Base-by-base conservation (phyloP, 2,888 invertebrate species). In the Allolobophora icterica region DNA sequence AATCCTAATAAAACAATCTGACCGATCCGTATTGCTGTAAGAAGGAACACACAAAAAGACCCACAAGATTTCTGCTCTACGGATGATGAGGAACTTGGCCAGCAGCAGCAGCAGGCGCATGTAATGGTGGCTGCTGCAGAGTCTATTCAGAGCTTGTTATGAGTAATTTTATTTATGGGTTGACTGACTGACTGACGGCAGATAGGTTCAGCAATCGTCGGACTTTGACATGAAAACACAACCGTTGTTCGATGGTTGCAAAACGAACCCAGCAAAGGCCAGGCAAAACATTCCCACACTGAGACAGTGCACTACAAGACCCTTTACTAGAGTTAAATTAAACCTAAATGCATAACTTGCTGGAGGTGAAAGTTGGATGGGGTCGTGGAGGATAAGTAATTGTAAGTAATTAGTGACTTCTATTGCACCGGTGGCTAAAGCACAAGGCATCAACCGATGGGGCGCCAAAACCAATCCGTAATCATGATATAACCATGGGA, bases 191-290 rank as follows among this genome's bases (percentile, higher is more conserved):
- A 24, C 71, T 71, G n/a, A 71, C 71, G 30, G 71, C 0, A 71
- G 71, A 30, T 4, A n/a, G n/a, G n/a, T 71, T 17, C 30, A 71
- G n/a, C n/a, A 0, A n/a, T 71, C 11, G n/a, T 30, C n/a, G n/a
- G 71, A 71, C 71, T 71, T 71, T 71, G 71, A 71, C n/a, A 71
- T 71, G 71, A 71, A 71, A 71, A 71, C 71, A 71, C 30, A 71
- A 11, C 52, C 2, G 71, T 71, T 0, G 71, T 8, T n/a, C n/a
- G 71, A 71, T 71, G 0, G 1, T 71, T 5, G n/a, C n/a, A 8
- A n/a, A n/a, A 71, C n/a, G 4, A 52, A 52, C 52, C n/a, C 71
- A n/a, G n/a, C n/a, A n/a, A 71, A 71, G 24, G 24, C 52, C n/a
- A 30, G 11, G n/a, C n/a, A n/a, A 71, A 71, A n/a, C n/a, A 71